Conservation (phyloP, 37 sponge, comb jelly and placozoan genomes). For the Hormiphora californensis region DNA sequence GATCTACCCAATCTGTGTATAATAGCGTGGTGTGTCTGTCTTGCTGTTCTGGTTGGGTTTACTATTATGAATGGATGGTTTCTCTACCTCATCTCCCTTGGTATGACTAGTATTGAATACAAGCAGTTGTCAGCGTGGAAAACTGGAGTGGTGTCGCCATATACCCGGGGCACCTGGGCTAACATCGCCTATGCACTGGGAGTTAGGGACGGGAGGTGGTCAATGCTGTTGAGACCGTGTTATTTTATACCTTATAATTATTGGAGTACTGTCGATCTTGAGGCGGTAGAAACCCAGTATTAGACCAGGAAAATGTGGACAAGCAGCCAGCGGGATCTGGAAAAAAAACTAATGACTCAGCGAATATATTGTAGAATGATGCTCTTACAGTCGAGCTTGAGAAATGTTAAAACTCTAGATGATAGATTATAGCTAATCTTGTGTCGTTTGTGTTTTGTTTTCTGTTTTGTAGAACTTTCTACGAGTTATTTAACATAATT, state of each 20-base stretch:
- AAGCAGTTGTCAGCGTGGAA: slow-evolving; percentile 41
- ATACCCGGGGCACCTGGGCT: not conserved
- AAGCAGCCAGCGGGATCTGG: too few species aligned
- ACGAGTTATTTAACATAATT: too few species aligned
- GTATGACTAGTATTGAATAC: slow-evolving; percentile 42
- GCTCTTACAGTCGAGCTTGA: too few species aligned
- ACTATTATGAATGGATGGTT: slow-evolving; percentile 12
- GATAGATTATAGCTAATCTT: too few species aligned
- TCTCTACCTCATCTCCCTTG: not conserved
- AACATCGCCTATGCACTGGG: not conserved
- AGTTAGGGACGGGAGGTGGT: not conserved
- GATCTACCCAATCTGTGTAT: slow-evolving; percentile 9
- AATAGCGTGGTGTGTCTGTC: not conserved
- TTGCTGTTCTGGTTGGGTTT: not conserved
- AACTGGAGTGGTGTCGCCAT: slow-evolving; percentile 49
- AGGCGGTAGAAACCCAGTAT: too few species aligned
- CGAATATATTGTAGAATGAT: too few species aligned
- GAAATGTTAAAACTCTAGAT: too few species aligned
- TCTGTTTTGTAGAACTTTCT: too few species aligned
- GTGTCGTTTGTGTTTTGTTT: too few species aligned
- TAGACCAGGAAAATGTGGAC: too few species aligned
- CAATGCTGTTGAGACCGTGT: not conserved
- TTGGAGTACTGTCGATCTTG: not conserved
- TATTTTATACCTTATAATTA: slow-evolving; percentile 23
- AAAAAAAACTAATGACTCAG: too few species aligned